Evolutionary conservation across 2,888 invertebrate genomes (phyloP), one percentile per base, ranked within the genome.

Genomic region (Exephanes ischioxanthus): DNA sequence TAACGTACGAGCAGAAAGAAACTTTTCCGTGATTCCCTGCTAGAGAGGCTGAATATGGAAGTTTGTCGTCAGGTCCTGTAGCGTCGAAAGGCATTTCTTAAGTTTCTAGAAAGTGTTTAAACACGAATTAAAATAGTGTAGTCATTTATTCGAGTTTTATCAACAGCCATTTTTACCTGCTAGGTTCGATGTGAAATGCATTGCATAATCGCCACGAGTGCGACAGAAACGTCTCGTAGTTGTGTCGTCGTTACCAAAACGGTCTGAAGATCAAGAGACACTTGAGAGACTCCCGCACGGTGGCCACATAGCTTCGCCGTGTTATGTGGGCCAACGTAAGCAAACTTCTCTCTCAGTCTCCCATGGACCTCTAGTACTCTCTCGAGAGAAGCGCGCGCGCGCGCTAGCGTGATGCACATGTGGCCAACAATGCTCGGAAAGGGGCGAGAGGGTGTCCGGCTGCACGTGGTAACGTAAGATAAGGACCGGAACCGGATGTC

Each of bases 401-500:
- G 41, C 45, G 53, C 86, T 86, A 86, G 86, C 4, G 22, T 26
- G 58, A 86, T 83, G 86, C 91, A 91, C 91, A 91, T 91, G 91
- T 91, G 91, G 89, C 88, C 90, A 90, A 91, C 91, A 91, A 91
- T 91, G 88, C 88, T 75, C 80, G 75, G 70, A 75, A 82, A 75
- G 84, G 61, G 75, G 76, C 71, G 33, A 67, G 73, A 76, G 80
- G 85, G 68, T 77, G 63, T 63, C 30, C 68, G 73, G 19, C 45
- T 45, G 87, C 89, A 90, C 88, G 88, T 92, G 92, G 83, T 91
- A 91, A 91, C 88, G 86, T 87, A 88, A 91, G 91, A 92, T 92
- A 92, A 92, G 90, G 86, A 89, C 91, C 92, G 92, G 92, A 93
- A 92, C 90, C 91, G 92, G 93, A 93, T 92, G 92, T 85, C 83